Percentiles rank a stretch among this genome's conserved stretches.
phyloP scores from a whole-genome alignment of 2,888 invertebrate genomes.

The Acheta domesticus region DNA sequence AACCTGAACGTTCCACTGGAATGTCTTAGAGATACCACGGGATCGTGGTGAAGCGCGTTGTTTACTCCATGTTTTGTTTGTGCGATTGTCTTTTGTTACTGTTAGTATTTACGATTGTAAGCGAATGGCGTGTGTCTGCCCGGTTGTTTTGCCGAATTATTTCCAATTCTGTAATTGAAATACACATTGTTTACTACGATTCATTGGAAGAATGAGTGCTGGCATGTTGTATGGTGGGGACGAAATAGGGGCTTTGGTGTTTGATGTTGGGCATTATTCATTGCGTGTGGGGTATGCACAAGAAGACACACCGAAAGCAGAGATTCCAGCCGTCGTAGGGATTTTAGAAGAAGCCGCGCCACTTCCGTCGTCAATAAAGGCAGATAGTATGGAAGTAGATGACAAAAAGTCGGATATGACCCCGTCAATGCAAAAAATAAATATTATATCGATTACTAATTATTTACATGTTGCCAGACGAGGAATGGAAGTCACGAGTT shows the following conservation, averaged over 20 bases:
- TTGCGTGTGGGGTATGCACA: slow-evolving; percentile 91
- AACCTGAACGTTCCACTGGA: too few species aligned
- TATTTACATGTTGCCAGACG: slow-evolving; percentile 86
- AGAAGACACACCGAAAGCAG: slow-evolving; percentile 98
- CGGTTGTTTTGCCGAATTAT: too few species aligned
- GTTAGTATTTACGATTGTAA: too few species aligned
- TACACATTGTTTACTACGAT: too few species aligned
- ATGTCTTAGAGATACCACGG: too few species aligned
- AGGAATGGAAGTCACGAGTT: slow-evolving; percentile 83
- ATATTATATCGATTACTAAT: slow-evolving; percentile 90
- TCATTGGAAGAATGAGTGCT: slow-evolving; percentile 40
- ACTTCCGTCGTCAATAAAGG: slow-evolving; percentile 55
- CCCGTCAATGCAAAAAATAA: slow-evolving; percentile 57
- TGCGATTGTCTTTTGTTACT: too few species aligned
- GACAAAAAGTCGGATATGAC: slow-evolving; percentile 62
- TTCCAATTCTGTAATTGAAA: too few species aligned
- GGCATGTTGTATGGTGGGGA: slow-evolving; percentile 90
- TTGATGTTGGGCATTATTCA: slow-evolving; percentile 92
- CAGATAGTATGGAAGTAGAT: slow-evolving; percentile 62
- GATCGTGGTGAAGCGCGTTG: too few species aligned
- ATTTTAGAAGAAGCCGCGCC: slow-evolving; percentile 65
- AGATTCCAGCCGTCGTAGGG: slow-evolving; percentile 91
- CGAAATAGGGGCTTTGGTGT: slow-evolving; percentile 97
- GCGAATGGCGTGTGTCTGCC: too few species aligned
- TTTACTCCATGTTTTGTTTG: too few species aligned